Evolutionary conservation across 2,888 invertebrate genomes (phyloP).

Genomic region (Ypsolopha scabrella): DNA sequence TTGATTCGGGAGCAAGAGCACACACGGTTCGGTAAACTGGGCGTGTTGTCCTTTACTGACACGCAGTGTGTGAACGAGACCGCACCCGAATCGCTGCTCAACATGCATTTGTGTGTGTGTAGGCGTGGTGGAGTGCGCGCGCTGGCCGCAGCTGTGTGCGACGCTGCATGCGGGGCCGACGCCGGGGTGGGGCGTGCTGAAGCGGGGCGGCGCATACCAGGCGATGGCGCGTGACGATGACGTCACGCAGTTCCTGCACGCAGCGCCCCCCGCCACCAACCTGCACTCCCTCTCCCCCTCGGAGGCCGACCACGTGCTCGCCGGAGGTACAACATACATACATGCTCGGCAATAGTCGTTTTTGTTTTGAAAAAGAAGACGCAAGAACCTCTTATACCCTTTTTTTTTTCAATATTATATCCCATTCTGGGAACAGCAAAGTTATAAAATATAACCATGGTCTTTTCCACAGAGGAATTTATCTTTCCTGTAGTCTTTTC

Average conservation of each 20-base stretch:
- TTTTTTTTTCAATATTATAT: neutral
- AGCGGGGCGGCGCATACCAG: conserved; percentile 81
- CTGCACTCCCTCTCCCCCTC: conserved; percentile 73
- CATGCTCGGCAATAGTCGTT: no score
- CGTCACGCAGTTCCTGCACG: conserved; percentile 28
- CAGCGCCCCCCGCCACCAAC: conserved; percentile 32
- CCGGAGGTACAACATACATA: conserved; percentile 30
- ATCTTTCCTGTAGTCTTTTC: no score
- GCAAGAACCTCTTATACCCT: no score
- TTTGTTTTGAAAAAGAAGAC: no score
- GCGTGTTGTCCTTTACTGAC: no score
- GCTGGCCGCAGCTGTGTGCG: conserved; percentile 65
- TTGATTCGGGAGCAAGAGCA: no score
- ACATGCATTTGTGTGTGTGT: neutral
- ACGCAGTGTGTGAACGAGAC: no score
- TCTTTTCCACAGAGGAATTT: no score
- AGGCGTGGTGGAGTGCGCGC: conserved; percentile 75
- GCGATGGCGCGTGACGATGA: conserved; percentile 60
- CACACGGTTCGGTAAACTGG: no score
- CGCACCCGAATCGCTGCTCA: no score
- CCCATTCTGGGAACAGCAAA: neutral
- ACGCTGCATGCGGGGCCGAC: conserved; percentile 68
- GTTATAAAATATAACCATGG: no score
- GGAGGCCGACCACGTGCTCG: conserved; percentile 69
- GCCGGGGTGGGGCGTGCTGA: conserved; percentile 81